phyloP scores from a whole-genome alignment of 2,113 vertebrate species.

The Macquaria australasica region DNA sequence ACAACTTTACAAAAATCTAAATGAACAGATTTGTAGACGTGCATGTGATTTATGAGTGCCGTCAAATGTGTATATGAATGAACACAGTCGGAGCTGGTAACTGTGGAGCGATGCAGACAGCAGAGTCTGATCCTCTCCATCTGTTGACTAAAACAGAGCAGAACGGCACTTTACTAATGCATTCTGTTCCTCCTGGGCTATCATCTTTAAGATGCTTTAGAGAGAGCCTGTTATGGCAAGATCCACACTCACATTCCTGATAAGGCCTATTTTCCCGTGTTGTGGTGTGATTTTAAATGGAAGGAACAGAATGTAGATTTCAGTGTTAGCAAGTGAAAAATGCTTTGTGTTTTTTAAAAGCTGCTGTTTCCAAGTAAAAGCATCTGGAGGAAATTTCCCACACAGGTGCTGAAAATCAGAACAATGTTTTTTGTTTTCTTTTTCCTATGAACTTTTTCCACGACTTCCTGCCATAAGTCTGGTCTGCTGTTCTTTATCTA shows the following conservation, averaged over 20 bases:
- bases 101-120: slow-evolving; percentile 7
- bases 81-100: slow-evolving; percentile 40
- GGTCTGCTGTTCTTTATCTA: slow-evolving; percentile 44
- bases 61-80: slow-evolving; percentile 37
- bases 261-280: not conserved
- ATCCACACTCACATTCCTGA: not conserved
- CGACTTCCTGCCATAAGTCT: slow-evolving; percentile 58
- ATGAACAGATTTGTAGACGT: slow-evolving; percentile 45
- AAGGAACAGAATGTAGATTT: not conserved
- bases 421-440: slow-evolving; percentile 9
- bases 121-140: slow-evolving; percentile 49
- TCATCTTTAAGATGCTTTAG: slow-evolving; percentile 29
- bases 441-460: slow-evolving; percentile 36
- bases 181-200: slow-evolving; percentile 38
- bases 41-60: not conserved
- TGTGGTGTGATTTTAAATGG: not conserved
- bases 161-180: slow-evolving; percentile 32
- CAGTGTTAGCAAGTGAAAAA: not conserved
- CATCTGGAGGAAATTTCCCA: not conserved
- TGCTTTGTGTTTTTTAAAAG: not conserved
- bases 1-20: slow-evolving; percentile 15
- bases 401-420: slow-evolving; percentile 30
- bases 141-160: slow-evolving; percentile 52
- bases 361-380: slow-evolving; percentile 4
- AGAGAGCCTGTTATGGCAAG: not conserved